phyloP scores from a whole-genome alignment of 1,140 invertebrate species.

The Zaprionus lachaisei region DNA sequence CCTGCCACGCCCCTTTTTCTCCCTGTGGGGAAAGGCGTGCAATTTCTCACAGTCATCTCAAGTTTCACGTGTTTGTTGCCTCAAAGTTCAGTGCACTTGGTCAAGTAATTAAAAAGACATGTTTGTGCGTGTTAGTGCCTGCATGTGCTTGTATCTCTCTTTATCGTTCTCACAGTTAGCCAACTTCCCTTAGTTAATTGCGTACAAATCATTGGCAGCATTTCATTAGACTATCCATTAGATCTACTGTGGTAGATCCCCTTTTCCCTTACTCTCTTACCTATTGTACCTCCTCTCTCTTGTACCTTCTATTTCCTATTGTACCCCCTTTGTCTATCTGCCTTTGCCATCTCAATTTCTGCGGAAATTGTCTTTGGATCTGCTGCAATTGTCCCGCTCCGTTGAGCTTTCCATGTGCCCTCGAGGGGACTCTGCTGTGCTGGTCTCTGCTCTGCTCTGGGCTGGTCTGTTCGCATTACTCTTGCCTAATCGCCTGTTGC shows the following conservation, averaged over 20 bases:
- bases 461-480: constrained; percentile 40
- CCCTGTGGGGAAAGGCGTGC: constrained; percentile 16
- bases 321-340: constrained; percentile 7
- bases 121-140: neutral
- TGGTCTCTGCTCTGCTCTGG: constrained; percentile 37
- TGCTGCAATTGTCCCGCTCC: constrained; percentile 14
- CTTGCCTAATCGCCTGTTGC: constrained; percentile 48
- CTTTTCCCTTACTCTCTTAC: neutral
- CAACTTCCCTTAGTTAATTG: constrained; percentile 46
- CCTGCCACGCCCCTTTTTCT: neutral
- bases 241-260: constrained; percentile 34
- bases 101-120: constrained; percentile 61
- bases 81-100: constrained; percentile 68
- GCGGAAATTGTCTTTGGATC: constrained; percentile 55
- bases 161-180: constrained; percentile 41
- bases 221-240: constrained; percentile 54
- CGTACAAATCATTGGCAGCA: constrained; percentile 43
- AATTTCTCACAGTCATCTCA: constrained; percentile 69
- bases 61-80: constrained; percentile 57
- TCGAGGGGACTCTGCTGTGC: constrained; percentile 30
- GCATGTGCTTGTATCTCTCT: neutral
- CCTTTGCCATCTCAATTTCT: constrained; percentile 33
- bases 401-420: constrained; percentile 53
- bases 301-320: neutral
- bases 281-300: neutral